phyloP scores from a whole-genome alignment of 2,113 vertebrate species.

The Ammospiza caudacuta region DNA sequence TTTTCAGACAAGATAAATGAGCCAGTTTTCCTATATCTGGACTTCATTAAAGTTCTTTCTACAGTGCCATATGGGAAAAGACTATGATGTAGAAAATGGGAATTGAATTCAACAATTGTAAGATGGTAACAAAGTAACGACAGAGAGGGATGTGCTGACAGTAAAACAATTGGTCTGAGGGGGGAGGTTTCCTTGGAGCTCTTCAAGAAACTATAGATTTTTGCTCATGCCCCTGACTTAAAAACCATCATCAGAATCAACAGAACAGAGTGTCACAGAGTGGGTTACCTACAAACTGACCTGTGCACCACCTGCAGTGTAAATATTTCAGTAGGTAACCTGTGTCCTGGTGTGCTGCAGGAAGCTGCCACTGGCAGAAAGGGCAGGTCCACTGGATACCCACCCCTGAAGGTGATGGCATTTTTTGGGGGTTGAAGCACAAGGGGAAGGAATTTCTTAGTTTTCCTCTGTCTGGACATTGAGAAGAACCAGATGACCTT shows the following conservation, averaged over 20 bases:
- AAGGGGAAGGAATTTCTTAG: neutral
- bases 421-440: fast-evolving
- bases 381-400: neutral
- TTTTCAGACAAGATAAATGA: neutral
- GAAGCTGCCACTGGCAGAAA: neutral
- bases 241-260: neutral
- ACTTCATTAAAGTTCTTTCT: conserved; percentile 40
- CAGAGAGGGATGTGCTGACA: conserved; percentile 15
- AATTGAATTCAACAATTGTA: conserved; percentile 45
- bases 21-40: conserved; percentile 3
- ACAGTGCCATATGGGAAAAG: conserved; percentile 14
- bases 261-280: neutral
- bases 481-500: neutral
- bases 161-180: conserved; percentile 23
- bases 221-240: neutral
- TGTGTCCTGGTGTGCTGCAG: fast-evolving
- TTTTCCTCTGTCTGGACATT: neutral
- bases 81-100: conserved; percentile 16
- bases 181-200: neutral
- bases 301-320: neutral
- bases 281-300: neutral
- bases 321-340: neutral
- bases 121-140: neutral
- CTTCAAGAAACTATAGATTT: neutral
- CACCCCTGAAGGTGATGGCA: neutral